Conservation (phyloP, 2,888 invertebrate genomes). For the Bimastos eiseni region DNA sequence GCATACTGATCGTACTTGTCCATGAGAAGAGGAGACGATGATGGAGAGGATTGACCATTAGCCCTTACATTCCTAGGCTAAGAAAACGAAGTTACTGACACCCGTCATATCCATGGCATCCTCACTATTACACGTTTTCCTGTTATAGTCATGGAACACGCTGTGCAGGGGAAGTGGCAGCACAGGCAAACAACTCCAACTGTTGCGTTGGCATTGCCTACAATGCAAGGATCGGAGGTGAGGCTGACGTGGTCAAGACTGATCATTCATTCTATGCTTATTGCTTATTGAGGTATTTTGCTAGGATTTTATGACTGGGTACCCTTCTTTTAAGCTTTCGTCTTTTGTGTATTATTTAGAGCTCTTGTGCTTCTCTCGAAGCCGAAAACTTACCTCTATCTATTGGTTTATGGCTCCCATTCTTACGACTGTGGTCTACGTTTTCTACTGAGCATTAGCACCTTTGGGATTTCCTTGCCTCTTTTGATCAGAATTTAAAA, state of each 20-base stretch:
- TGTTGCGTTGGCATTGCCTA: constrained; percentile 91
- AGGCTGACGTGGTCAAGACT: constrained; percentile 28
- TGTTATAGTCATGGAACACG: constrained; percentile 41
- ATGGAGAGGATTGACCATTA: too few relatives aligned
- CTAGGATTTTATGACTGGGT: not conserved
- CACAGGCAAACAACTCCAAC: constrained; percentile 71
- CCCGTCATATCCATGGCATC: too few relatives aligned
- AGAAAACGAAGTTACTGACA: too few relatives aligned
- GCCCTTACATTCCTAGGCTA: too few relatives aligned
- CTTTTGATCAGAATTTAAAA: not conserved
- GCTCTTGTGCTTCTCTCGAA: too few relatives aligned
- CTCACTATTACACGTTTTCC: not conserved
- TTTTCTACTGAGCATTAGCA: not conserved
- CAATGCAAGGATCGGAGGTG: constrained; percentile 79
- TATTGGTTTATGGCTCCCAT: not conserved
- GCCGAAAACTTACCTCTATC: not conserved
- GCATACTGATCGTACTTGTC: too few relatives aligned
- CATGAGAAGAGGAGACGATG: too few relatives aligned
- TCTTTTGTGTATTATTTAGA: not conserved
- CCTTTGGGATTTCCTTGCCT: not conserved
- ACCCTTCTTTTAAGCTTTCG: not conserved
- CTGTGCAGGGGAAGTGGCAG: constrained; percentile 47
- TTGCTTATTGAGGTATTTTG: not conserved
- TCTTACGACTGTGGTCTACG: not conserved
- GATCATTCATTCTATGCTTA: not conserved